Conservation (phyloP, 2,797 vertebrate species). For the Xenopus petersii region DNA sequence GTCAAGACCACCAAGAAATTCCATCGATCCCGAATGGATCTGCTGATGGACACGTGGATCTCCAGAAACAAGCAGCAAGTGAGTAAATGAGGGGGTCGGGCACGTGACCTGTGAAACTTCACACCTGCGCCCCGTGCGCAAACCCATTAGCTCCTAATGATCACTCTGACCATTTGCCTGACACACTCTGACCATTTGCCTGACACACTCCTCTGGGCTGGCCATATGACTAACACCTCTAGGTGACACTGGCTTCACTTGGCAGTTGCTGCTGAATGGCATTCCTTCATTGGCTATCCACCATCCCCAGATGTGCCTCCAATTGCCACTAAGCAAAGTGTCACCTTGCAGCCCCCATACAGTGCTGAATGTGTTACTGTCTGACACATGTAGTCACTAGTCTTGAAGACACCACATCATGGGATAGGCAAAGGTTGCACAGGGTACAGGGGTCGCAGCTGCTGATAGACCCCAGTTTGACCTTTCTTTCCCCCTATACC, state of each 20-base stretch:
- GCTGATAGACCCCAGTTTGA: too few relatives aligned
- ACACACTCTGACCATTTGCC: background rate
- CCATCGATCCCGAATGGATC: slow-evolving; percentile 83
- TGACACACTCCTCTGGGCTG: background rate
- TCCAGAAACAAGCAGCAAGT: slow-evolving; percentile 88
- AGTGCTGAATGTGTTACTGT: too few relatives aligned
- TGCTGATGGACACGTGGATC: slow-evolving; percentile 94
- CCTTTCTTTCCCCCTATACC: too few relatives aligned
- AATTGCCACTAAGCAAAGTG: too few relatives aligned
- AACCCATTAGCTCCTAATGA: background rate
- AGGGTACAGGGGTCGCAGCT: too few relatives aligned
- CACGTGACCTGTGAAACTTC: background rate
- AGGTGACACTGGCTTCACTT: background rate
- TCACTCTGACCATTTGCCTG: background rate
- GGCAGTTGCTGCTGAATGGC: background rate
- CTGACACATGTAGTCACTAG: too few relatives aligned
- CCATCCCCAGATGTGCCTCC: too few relatives aligned
- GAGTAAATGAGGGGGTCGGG: slow-evolving; percentile 33
- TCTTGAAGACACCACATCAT: too few relatives aligned
- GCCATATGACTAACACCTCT: background rate
- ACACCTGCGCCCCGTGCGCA: background rate
- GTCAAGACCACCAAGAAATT: slow-evolving; percentile 98
- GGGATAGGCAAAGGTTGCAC: too few relatives aligned
- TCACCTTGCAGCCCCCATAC: too few relatives aligned
- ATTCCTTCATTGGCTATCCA: too few relatives aligned